phyloP scores from a whole-genome alignment of 2,113 vertebrate genomes.

The Lutjanus erythropterus region DNA sequence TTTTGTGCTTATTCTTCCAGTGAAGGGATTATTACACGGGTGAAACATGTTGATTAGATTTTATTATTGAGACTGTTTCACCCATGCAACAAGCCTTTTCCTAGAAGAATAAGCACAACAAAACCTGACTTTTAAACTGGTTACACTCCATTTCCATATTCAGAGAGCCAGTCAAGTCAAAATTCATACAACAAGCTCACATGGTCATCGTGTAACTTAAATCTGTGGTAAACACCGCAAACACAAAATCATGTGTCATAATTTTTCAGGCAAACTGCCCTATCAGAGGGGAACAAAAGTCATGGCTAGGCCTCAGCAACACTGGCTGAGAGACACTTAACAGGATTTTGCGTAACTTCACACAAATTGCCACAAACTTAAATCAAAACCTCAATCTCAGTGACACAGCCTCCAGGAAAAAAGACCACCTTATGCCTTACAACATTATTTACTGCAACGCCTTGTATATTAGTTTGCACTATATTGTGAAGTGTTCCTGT shows the following conservation, averaged over 20 bases:
- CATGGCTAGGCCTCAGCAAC: neutral
- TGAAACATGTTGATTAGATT: no score
- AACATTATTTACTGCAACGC: neutral
- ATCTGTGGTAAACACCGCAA: neutral
- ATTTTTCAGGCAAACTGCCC: neutral
- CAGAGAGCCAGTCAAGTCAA: no score
- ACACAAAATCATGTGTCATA: neutral
- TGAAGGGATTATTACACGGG: no score
- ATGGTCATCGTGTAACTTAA: neutral
- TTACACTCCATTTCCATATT: no score
- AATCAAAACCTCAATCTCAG: neutral
- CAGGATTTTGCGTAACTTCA: neutral
- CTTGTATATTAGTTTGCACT: conserved; percentile 7
- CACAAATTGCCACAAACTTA: neutral
- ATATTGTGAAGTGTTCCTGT: conserved; percentile 6
- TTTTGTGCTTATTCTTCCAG: no score
- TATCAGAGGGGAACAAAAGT: neutral
- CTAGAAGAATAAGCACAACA: no score
- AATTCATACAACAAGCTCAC: neutral
- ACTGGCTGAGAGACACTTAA: neutral
- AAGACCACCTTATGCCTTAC: neutral
- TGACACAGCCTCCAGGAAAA: neutral
- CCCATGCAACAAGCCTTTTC: no score
- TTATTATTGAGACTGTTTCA: no score
- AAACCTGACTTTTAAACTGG: no score